These are phyloP conservation scores for Argyra leucocephala DNA, from an alignment of 2,888 invertebrate species.

Conservation along the genomic window DNA sequence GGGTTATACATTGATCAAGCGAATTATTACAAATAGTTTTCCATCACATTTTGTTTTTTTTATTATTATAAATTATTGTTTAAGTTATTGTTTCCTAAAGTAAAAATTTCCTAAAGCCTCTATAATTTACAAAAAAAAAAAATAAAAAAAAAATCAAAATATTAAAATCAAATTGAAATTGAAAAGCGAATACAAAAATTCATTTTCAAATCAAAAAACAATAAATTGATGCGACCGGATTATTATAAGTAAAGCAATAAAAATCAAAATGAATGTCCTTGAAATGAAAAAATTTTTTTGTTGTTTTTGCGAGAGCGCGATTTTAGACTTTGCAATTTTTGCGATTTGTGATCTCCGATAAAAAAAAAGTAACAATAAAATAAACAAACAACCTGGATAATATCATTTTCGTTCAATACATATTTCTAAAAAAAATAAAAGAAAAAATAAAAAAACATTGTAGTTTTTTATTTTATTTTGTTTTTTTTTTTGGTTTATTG, in stretches of 20 bases:
- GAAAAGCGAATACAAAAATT: background rate
- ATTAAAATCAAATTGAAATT: background rate
- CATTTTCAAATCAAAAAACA: background rate
- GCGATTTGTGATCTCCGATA: background rate
- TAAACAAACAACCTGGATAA: too few species aligned
- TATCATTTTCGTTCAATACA: background rate
- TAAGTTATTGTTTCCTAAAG: background rate
- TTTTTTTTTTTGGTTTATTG: background rate
- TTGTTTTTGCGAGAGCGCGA: background rate
- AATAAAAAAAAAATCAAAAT: background rate
- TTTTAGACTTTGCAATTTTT: background rate
- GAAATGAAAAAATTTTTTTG: background rate
- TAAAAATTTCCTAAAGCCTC: background rate
- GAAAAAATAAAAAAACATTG: too few species aligned
- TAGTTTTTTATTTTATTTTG: background rate
- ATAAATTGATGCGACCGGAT: conserved; percentile 2
- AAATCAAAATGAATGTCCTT: background rate
- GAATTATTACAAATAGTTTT: too few species aligned
- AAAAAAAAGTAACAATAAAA: background rate
- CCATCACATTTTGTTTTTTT: too few species aligned
- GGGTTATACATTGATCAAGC: too few species aligned
- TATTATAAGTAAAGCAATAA: background rate
- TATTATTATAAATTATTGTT: too few species aligned
- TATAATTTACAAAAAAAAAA: too few species aligned
- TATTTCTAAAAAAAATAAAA: too few species aligned